Percentiles rank a stretch among this genome's conserved stretches.
These are phyloP conservation scores for Aricia artaxerxes DNA, from an alignment of 2,888 invertebrate species.

Conservation along the genomic window DNA sequence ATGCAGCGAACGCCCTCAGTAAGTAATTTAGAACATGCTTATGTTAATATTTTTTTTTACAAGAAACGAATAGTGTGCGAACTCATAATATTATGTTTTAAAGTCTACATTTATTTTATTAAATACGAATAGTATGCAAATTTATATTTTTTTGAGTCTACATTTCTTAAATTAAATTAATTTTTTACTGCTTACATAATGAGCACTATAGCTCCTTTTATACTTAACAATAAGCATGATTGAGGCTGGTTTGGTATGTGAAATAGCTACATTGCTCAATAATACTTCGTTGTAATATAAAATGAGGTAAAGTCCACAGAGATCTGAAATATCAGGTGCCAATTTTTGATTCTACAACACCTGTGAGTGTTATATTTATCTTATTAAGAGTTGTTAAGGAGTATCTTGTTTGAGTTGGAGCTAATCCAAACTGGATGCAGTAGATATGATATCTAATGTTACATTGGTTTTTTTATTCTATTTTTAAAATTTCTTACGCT, in stretches of 20 bases:
- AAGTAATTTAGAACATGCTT: too few relatives aligned
- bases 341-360: neutral
- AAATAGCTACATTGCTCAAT: neutral
- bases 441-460: neutral
- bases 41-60: too few relatives aligned
- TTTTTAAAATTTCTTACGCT: neutral
- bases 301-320: neutral
- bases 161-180: too few relatives aligned
- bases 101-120: too few relatives aligned
- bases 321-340: neutral
- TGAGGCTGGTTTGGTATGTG: neutral
- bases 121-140: too few relatives aligned
- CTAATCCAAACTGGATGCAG: neutral
- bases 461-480: neutral
- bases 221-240: neutral
- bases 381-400: neutral
- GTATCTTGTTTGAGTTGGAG: neutral
- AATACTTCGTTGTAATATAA: neutral
- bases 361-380: neutral
- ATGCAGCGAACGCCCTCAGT: too few relatives aligned
- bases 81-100: too few relatives aligned
- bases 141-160: too few relatives aligned
- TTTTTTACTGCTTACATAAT: neutral
- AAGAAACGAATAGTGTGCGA: too few relatives aligned
- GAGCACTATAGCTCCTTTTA: neutral